Evolutionary conservation across 2,888 invertebrate species (phyloP).

Genomic region (Cantharis lateralis): DNA sequence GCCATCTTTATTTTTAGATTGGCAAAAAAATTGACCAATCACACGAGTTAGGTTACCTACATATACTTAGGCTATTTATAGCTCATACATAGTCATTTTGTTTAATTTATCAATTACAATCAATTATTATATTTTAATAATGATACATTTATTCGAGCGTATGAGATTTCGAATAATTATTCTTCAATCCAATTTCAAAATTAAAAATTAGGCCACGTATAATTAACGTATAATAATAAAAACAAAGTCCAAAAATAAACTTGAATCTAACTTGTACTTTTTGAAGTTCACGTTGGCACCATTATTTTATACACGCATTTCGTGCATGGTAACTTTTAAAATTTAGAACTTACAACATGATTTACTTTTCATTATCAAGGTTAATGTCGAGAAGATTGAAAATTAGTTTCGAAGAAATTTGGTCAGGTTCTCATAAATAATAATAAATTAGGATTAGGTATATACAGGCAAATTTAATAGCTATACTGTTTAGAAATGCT

Average conservation of each 20-base stretch:
- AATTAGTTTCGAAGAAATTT: neutral
- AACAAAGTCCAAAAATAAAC: neutral
- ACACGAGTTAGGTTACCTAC: no score
- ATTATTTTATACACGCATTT: neutral
- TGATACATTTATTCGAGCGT: neutral
- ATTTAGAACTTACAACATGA: neutral
- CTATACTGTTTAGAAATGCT: no score
- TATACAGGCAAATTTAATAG: no score
- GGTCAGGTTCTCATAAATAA: no score
- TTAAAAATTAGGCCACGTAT: neutral
- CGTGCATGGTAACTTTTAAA: neutral
- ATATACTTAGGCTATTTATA: no score
- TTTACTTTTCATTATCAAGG: neutral
- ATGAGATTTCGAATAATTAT: neutral
- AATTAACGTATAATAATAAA: neutral
- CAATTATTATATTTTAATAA: no score
- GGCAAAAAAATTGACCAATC: no score
- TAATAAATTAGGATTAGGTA: no score
- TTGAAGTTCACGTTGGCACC: neutral
- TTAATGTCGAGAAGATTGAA: neutral
- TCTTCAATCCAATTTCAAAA: neutral
- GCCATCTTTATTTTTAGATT: no score
- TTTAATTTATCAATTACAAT: no score
- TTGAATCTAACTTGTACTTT: neutral
- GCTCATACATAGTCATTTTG: no score